These are phyloP conservation scores for Rhinopomastus cyanomelas DNA, from an alignment of 2,113 vertebrate genomes.

Conservation along the genomic window DNA sequence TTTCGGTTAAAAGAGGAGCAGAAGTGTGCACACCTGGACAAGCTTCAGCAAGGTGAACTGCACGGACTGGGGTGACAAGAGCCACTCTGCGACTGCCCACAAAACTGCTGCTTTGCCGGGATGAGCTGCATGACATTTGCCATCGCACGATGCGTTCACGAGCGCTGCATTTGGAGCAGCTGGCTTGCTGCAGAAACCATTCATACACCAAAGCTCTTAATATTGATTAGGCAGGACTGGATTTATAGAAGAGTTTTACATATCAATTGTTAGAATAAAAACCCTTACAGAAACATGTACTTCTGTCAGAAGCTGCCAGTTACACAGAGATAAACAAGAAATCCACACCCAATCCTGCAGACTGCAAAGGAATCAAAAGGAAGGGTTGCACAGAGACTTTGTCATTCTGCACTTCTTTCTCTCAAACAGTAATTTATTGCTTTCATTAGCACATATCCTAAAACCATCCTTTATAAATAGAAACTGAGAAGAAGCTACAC, in stretches of 20 bases:
- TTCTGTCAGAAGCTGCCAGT: background rate
- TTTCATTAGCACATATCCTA: background rate
- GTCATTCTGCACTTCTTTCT: background rate
- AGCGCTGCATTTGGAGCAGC: background rate
- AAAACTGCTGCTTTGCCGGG: background rate
- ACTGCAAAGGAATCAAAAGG: background rate
- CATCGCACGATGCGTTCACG: fast-evolving
- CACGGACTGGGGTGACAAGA: background rate
- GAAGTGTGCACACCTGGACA: background rate
- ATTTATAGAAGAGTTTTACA: background rate
- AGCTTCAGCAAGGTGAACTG: background rate
- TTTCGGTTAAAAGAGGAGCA: background rate
- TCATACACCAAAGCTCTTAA: background rate
- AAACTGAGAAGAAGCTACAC: background rate
- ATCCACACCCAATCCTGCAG: background rate
- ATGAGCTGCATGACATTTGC: background rate
- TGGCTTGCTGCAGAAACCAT: background rate
- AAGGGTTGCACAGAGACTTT: background rate
- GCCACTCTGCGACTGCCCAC: background rate
- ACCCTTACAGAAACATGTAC: background rate
- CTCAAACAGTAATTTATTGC: background rate
- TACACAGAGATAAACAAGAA: background rate
- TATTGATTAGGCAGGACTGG: background rate
- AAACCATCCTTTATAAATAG: background rate
- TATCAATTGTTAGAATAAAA: background rate